These are phyloP conservation scores for Hyaena hyaena DNA, from an alignment of 2,113 vertebrate genomes.

Conservation along the genomic window DNA sequence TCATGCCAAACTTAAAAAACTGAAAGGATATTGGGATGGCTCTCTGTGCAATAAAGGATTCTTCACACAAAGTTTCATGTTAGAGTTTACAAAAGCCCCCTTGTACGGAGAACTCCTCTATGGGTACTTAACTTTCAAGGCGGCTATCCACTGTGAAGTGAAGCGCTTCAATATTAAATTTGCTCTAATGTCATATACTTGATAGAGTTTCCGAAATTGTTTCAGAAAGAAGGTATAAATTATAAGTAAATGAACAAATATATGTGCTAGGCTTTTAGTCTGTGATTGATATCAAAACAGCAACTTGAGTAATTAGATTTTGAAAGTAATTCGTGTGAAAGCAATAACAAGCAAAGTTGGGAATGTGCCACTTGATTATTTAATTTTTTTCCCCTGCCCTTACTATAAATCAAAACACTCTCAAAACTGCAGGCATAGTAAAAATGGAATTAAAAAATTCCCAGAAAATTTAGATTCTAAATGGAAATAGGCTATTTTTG, in stretches of 20 bases:
- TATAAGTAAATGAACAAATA: slow-evolving; percentile 65
- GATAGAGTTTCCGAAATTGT: slow-evolving; percentile 47
- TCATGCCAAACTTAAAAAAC: neutral
- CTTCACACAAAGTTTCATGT: neutral
- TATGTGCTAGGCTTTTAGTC: slow-evolving; percentile 54
- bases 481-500: neutral
- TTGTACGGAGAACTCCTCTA: neutral
- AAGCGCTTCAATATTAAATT: neutral
- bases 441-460: slow-evolving; percentile 60
- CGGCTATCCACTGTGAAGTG: neutral
- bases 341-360: slow-evolving; percentile 71
- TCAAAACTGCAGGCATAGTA: slow-evolving; percentile 39
- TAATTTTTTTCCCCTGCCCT: slow-evolving; percentile 68
- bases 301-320: slow-evolving; percentile 78
- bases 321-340: slow-evolving; percentile 77
- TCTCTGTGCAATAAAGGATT: neutral
- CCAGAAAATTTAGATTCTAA: slow-evolving; percentile 52
- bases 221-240: slow-evolving; percentile 64
- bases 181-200: slow-evolving; percentile 8
- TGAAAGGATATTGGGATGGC: neutral
- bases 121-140: neutral
- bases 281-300: slow-evolving; percentile 75
- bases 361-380: slow-evolving; percentile 72
- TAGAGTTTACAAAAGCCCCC: neutral
- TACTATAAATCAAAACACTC: slow-evolving; percentile 72